Percentiles rank a stretch among this genome's conserved stretches.
Evolutionary conservation across 2,797 vertebrate species (phyloP).

Genomic region (Brachyalestes nurse): DNA sequence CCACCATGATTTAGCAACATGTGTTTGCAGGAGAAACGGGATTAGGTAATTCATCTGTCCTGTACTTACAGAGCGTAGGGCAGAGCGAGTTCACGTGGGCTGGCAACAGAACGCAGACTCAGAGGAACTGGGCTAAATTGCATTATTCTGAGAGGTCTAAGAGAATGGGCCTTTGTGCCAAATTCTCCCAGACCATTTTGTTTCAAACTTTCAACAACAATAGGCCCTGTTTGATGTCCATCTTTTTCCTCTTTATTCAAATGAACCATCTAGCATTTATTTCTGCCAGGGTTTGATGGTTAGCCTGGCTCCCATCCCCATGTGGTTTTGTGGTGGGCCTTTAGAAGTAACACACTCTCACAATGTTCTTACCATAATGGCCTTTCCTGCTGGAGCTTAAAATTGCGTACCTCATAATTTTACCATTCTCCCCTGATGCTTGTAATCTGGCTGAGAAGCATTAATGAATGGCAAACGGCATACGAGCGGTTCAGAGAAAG

Average conservation of each 20-base stretch:
- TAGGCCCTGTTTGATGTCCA: constrained; percentile 53
- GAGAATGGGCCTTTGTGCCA: constrained; percentile 53
- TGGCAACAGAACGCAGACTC: constrained; percentile 63
- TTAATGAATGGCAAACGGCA: constrained; percentile 20
- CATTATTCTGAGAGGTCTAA: constrained; percentile 45
- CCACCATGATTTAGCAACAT: constrained; percentile 58
- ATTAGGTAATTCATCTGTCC: constrained; percentile 56
- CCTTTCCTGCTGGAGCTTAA: constrained; percentile 38
- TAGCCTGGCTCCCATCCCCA: constrained; percentile 35
- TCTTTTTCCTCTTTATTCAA: constrained; percentile 32
- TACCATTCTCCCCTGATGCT: constrained; percentile 16
- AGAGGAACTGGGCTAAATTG: constrained; percentile 49
- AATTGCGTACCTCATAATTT: constrained; percentile 48
- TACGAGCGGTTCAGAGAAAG: constrained; percentile 30
- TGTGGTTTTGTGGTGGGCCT: constrained; percentile 42
- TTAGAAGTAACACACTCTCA: constrained; percentile 41
- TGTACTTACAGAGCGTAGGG: constrained; percentile 52
- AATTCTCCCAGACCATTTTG: constrained; percentile 34
- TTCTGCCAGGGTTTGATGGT: constrained; percentile 28
- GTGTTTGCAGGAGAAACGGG: constrained; percentile 43
- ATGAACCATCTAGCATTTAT: constrained; percentile 28
- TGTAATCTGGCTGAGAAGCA: constrained; percentile 40
- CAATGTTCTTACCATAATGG: constrained; percentile 42
- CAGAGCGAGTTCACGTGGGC: constrained; percentile 60
- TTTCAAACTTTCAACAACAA: constrained; percentile 55